Evolutionary conservation across 2,797 vertebrate genomes (phyloP).

Genomic region (Gephyroberyx darwinii): DNA sequence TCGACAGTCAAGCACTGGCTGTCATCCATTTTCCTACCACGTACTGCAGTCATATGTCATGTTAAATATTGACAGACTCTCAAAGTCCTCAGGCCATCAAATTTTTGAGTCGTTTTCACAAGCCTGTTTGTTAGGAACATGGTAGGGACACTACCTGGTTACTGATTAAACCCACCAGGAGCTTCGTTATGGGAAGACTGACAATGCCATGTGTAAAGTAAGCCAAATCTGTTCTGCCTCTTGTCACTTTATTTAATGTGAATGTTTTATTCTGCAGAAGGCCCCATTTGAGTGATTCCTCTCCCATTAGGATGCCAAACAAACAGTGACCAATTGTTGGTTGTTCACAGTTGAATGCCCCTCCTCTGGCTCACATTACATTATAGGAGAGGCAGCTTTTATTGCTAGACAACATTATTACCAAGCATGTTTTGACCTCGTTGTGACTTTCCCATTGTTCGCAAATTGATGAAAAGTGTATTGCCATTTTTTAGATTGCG

Average conservation of each 20-base stretch:
- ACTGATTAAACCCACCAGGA: slow-evolving; percentile 53
- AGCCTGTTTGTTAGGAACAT: slow-evolving; percentile 15
- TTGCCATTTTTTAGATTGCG: too few relatives aligned
- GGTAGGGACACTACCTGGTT: slow-evolving; percentile 18
- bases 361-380: neutral
- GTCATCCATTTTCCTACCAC: slow-evolving; percentile 5
- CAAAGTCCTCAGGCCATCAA: slow-evolving; percentile 39
- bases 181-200: neutral
- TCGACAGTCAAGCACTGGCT: neutral
- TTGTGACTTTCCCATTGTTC: too few relatives aligned
- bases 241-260: neutral
- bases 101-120: neutral
- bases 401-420: neutral
- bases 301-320: slow-evolving; percentile 7
- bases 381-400: neutral
- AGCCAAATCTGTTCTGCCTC: neutral
- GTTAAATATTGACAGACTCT: slow-evolving; percentile 70
- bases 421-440: too few relatives aligned
- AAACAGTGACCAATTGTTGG: neutral
- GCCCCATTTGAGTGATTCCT: neutral
- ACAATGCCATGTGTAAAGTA: slow-evolving; percentile 5
- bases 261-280: neutral
- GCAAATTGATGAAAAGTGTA: neutral
- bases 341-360: neutral
- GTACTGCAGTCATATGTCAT: neutral